Evolutionary conservation across 2,113 vertebrate species (phyloP).

Genomic region (Lepisosteus osseus): DNA sequence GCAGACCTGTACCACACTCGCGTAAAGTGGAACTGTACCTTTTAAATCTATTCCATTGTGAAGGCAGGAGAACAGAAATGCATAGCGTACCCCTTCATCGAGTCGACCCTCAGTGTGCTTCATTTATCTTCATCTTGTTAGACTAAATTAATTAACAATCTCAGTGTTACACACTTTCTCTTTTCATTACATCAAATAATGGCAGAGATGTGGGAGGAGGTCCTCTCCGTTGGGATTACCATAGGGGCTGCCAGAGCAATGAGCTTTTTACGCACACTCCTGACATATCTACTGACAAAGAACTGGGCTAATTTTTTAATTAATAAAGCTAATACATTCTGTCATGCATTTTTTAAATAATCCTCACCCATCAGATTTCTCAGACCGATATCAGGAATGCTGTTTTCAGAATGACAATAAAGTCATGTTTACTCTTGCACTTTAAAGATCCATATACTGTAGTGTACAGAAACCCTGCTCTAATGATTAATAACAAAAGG

Average conservation of each 20-base stretch:
- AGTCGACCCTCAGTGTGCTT: conserved; percentile 85
- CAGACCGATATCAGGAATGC: no score
- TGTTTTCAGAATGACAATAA: no score
- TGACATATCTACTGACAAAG: neutral
- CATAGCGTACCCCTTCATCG: conserved; percentile 86
- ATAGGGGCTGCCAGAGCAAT: conserved; percentile 49
- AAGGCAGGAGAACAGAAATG: conserved; percentile 57
- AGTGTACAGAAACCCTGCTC: no score
- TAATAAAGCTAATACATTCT: neutral
- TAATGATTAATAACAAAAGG: no score
- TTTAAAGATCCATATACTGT: no score
- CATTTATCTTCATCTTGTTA: conserved; percentile 99
- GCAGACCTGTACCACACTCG: conserved; percentile 7
- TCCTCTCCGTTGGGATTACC: conserved; percentile 63
- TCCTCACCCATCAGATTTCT: neutral
- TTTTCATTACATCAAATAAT: conserved; percentile 99
- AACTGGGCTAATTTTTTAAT: conserved; percentile 2
- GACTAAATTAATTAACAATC: conserved; percentile 99
- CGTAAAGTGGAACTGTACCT: conserved; percentile 46
- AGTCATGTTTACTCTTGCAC: no score
- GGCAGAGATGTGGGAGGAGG: conserved; percentile 74
- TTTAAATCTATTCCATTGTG: conserved; percentile 57
- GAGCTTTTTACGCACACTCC: conserved; percentile 2
- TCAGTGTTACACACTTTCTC: conserved; percentile 94
- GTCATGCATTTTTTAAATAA: neutral